Evolutionary conservation across 37 sponge, comb jelly and placozoan species (phyloP), one percentile per base, ranked within the genome.

Genomic region (Hormiphora californensis): DNA sequence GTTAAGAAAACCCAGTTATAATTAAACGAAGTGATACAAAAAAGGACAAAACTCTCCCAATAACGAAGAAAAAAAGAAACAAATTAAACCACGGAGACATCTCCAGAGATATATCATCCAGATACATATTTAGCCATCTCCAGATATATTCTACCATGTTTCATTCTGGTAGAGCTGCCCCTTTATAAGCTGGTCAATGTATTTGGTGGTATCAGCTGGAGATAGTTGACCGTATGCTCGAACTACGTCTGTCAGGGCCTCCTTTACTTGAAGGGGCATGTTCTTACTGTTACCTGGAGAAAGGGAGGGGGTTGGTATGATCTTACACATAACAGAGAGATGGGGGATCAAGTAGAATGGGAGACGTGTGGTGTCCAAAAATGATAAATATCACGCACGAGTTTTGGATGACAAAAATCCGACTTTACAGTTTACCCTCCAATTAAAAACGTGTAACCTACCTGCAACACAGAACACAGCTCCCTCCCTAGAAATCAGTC

Each of bases 381-480:
- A n/a, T n/a, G n/a, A n/a, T n/a, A n/a, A n/a, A n/a, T n/a, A n/a
- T n/a, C n/a, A n/a, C n/a, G n/a, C n/a, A n/a, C n/a, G n/a, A n/a
- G n/a, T n/a, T n/a, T n/a, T n/a, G n/a, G n/a, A n/a, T n/a, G n/a
- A n/a, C n/a, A n/a, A n/a, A n/a, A n/a, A n/a, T n/a, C n/a, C n/a
- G n/a, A n/a, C n/a, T n/a, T n/a, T n/a, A 9, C 9, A 49, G 53
- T 49, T 49, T 9, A 49, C 53, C 9, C 53, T 15, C 15, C 53
- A 49, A 9, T 49, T 49, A 49, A 17, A 17, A 17, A 15, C 9
- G 12, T 17, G 12, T 15, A 49, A 9, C 35, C 34, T 40, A 73
- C 97, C 97, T 63, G 97, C 97, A 61, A 96, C 92, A 86, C 88
- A 89, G 54, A 96, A 41, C 49, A 78, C 86, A 27, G 97, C 97